Conservation (phyloP, 2,888 invertebrate species). For the Pseudoips prasinana region DNA sequence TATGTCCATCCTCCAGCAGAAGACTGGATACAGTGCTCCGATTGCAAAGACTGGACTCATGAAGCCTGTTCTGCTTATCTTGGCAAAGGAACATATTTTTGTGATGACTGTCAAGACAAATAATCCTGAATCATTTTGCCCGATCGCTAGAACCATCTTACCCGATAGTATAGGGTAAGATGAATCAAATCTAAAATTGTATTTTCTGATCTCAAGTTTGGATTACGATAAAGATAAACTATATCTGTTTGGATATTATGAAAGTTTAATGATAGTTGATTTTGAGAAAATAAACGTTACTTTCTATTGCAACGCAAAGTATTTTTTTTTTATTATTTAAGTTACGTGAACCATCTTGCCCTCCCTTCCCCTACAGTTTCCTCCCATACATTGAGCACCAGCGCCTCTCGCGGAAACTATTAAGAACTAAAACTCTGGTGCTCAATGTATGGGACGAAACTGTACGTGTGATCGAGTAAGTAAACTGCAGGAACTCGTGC, state of each 20-base stretch:
- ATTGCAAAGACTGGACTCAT: constrained; percentile 3
- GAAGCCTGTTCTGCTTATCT: constrained; percentile 3
- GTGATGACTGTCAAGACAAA: constrained; percentile 2
- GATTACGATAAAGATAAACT: constrained; percentile 1
- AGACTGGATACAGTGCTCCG: constrained; percentile 5
- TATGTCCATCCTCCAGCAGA: constrained; percentile 3
- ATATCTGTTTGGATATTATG: constrained; percentile 3
- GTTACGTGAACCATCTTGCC: neutral
- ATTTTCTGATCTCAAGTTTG: constrained; percentile 1
- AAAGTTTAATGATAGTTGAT: constrained; percentile 1
- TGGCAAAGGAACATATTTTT: constrained; percentile 5
- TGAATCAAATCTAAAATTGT: constrained; percentile 3
- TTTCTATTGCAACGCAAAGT: neutral
- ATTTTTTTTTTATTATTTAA: neutral
- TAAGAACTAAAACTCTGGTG: too few species aligned
- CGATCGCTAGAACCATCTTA: constrained; percentile 5
- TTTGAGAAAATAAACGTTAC: constrained; percentile 2
- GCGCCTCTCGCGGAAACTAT: too few species aligned
- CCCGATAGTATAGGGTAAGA: constrained; percentile 4
- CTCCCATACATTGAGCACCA: too few species aligned
- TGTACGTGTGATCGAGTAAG: too few species aligned
- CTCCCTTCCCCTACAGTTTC: too few species aligned
- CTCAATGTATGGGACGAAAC: too few species aligned
- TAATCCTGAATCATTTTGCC: constrained; percentile 3
- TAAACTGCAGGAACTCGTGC: too few species aligned